Evolutionary conservation across 1,140 invertebrate genomes (phyloP), one percentile per base, ranked within the genome.

Genomic region (Drosophila pachea): DNA sequence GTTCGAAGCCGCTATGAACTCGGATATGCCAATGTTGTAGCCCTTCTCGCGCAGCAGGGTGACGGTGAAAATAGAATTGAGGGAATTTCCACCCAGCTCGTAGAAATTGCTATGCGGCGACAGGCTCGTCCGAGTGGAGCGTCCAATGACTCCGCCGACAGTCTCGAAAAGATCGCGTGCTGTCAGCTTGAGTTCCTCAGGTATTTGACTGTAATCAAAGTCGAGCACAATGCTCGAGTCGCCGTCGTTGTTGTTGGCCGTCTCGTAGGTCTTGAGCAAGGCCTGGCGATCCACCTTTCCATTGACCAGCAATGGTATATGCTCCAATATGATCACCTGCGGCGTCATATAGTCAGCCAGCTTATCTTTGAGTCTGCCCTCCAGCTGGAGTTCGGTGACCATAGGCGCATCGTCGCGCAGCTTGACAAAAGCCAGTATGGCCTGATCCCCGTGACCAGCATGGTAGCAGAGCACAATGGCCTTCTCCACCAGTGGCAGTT

Each of bases 241-340:
- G 8, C 79, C 87, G 22, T 89, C 87, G 36, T 93, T 92, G 78
- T 93, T 93, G 70, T 92, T 93, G 0, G 91, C 92, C 40, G 91
- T 91, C 88, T 94, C 94, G 64, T 95, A 96, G 68, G 91, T 91
- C 74, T 93, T 93, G 40, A 96, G 88, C 29, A 97, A 88, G 0
- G 91, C 88, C 83, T 96, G 95, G 60, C 95, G 91, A 89, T 97
- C 95, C 7, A 94, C 93, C 91, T 97, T 97, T 5, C 95, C 95
- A 89, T 97, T 97, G 0, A 95, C 94, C 7, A 97, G 89, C 4
- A 95, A 89, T 0, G 95, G 96, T 62, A 97, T 92, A 5, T 88
- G 91, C 7, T 95, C 93, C 4, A 96, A 87, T 1, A 95, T 87
- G 6, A 95, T 91, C 0, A 96, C 92, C 89, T 94, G 93, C 0